These are phyloP conservation scores for Eurytoma adleriae DNA, from an alignment of 2,888 invertebrate genomes.

Conservation along the genomic window DNA sequence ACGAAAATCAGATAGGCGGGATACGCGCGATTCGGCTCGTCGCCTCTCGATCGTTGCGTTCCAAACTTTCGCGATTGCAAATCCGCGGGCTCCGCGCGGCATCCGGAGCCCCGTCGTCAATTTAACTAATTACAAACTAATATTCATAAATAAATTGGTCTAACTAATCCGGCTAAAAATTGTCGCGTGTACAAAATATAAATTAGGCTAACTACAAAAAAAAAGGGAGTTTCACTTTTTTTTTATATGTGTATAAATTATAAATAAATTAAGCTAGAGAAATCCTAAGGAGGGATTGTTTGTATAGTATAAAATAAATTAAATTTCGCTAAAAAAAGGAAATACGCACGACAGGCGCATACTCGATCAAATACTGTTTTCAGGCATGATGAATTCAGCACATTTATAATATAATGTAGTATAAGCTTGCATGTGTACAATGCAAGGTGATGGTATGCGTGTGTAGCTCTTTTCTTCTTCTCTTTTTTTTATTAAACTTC, in stretches of 20 bases:
- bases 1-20: too few relatives aligned
- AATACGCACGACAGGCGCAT: slow-evolving; percentile 9
- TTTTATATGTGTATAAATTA: not conserved
- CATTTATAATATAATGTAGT: slow-evolving; percentile 33
- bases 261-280: slow-evolving; percentile 24
- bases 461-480: not conserved
- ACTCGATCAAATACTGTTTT: slow-evolving; percentile 33
- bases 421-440: not conserved
- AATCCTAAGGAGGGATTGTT: not conserved
- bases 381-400: slow-evolving; percentile 30
- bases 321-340: slow-evolving; percentile 34
- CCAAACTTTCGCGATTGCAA: too few relatives aligned
- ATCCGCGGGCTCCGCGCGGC: too few relatives aligned
- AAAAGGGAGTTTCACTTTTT: too few relatives aligned
- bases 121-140: too few relatives aligned
- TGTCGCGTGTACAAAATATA: slow-evolving; percentile 17
- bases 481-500: not conserved
- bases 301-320: slow-evolving; percentile 16
- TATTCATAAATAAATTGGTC: slow-evolving; percentile 13
- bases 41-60: too few relatives aligned
- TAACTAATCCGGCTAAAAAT: slow-evolving; percentile 18
- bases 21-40: too few relatives aligned
- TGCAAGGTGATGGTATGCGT: not conserved
- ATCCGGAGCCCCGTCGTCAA: too few relatives aligned
- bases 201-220: slow-evolving; percentile 41